phyloP scores from a whole-genome alignment of 1,140 invertebrate genomes.

The Mylabris phalerata region DNA sequence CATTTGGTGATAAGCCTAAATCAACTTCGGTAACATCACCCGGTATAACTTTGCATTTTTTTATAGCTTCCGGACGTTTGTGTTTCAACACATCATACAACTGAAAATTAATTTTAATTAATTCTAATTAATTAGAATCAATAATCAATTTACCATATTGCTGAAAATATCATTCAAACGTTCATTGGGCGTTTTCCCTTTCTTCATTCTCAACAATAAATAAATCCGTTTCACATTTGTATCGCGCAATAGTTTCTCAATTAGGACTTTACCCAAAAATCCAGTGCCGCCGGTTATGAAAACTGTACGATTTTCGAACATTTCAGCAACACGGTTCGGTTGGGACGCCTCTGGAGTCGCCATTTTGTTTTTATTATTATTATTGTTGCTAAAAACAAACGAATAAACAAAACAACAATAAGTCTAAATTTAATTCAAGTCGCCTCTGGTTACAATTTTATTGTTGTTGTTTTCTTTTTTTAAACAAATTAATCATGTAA shows the following conservation, averaged over 20 bases:
- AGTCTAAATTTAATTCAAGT: too few species aligned
- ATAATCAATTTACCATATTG: slow-evolving; percentile 46
- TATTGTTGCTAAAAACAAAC: not conserved
- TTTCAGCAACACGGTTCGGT: slow-evolving; percentile 48
- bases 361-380: not conserved
- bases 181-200: slow-evolving; percentile 58
- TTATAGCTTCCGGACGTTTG: slow-evolving; percentile 13
- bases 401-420: too few species aligned
- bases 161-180: slow-evolving; percentile 56
- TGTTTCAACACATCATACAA: slow-evolving; percentile 17
- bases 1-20: slow-evolving; percentile 65
- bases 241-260: slow-evolving; percentile 80
- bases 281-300: slow-evolving; percentile 65
- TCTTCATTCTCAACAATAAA: slow-evolving; percentile 70
- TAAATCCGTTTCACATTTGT: slow-evolving; percentile 69
- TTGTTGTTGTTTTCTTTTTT: too few species aligned
- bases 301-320: slow-evolving; percentile 46
- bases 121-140: too few species aligned
- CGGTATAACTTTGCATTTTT: slow-evolving; percentile 62
- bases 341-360: not conserved
- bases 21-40: slow-evolving; percentile 71
- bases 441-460: too few species aligned
- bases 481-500: too few species aligned
- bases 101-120: slow-evolving; percentile 3
- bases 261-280: slow-evolving; percentile 78